Conservation (phyloP, 2,888 invertebrate genomes). For the Germaria angustata region DNA sequence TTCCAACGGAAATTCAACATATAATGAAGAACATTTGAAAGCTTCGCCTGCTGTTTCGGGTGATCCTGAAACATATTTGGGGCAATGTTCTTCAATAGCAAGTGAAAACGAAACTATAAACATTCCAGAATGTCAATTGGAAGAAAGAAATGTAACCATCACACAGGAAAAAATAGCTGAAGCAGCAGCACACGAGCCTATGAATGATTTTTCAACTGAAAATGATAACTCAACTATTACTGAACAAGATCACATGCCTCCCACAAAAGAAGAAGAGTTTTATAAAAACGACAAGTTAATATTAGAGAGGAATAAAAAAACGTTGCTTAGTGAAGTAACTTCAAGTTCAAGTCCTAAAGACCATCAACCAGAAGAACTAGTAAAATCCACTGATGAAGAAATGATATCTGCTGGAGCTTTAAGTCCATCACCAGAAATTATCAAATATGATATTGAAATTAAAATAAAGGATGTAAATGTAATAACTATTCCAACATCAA, state of each 20-base stretch:
- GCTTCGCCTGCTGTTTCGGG: not conserved
- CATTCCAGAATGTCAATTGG: not conserved
- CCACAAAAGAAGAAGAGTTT: not conserved
- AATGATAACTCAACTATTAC: not conserved
- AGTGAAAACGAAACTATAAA: not conserved
- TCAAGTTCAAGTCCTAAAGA: not conserved
- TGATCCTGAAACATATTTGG: not conserved
- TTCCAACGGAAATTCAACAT: not conserved
- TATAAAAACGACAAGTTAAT: not conserved
- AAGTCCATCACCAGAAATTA: not conserved
- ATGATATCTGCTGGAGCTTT: not conserved
- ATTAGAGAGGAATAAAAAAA: not conserved
- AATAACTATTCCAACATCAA: not conserved
- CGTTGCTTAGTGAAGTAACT: not conserved
- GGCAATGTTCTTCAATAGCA: too few relatives aligned
- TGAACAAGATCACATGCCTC: not conserved
- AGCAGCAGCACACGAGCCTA: not conserved
- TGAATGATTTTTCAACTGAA: not conserved
- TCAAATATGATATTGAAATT: conserved; percentile 49
- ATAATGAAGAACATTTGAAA: not conserved
- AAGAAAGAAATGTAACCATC: not conserved
- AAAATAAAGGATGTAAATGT: conserved; percentile 36
- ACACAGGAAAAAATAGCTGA: not conserved
- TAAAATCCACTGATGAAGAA: not conserved
- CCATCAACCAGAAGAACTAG: not conserved